Conservation (phyloP, 2,888 invertebrate genomes). For the Bursaphelenchus okinawaensis region DNA sequence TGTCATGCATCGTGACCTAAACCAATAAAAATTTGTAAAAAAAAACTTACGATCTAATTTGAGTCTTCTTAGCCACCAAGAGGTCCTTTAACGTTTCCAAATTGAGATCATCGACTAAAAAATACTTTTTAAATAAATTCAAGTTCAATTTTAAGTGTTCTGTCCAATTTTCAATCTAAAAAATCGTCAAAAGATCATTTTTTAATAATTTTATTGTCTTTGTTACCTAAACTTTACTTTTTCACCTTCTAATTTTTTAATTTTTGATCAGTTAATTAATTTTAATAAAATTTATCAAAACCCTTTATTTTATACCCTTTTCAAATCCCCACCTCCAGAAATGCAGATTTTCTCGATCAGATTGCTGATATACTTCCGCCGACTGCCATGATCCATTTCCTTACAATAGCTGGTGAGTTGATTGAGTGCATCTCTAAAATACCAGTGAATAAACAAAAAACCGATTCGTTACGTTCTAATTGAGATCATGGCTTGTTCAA, state of each 20-base stretch:
- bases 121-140: too few species aligned
- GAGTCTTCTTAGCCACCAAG: conserved; percentile 1
- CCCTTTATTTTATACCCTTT: conserved; percentile 13
- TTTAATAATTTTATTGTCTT: too few species aligned
- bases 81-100: conserved; percentile 24
- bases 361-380: conserved; percentile 11
- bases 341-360: not conserved
- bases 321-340: conserved; percentile 7
- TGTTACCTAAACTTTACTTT: too few species aligned
- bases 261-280: too few species aligned
- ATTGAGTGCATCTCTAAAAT: conserved; percentile 25
- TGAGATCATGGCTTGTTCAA: not conserved
- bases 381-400: conserved; percentile 12
- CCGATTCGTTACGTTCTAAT: not conserved
- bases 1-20: too few species aligned
- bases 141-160: too few species aligned
- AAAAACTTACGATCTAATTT: not conserved
- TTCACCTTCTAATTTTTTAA: too few species aligned
- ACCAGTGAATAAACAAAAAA: too few species aligned
- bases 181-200: too few species aligned
- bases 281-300: too few species aligned
- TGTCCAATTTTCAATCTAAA: too few species aligned
- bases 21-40: too few species aligned
- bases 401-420: conserved; percentile 22
- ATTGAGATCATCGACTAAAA: conserved; percentile 15